Conservation (phyloP, 2,113 vertebrate species). For the Myotis lucifugus region DNA sequence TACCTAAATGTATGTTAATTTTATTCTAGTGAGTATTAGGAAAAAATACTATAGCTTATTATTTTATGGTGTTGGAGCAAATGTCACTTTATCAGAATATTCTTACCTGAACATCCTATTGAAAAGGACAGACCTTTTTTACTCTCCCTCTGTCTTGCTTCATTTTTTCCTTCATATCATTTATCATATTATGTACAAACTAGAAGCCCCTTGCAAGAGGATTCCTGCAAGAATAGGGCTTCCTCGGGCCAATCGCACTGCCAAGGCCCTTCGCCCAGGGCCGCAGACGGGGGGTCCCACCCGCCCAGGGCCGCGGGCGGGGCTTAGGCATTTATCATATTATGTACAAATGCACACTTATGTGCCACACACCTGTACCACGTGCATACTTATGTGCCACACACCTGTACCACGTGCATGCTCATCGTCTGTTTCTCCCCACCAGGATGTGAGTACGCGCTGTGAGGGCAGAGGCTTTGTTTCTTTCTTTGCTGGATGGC, state of each 20-base stretch:
- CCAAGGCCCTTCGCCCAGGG: too few species aligned
- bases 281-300: too few species aligned
- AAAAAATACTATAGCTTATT: slow-evolving; percentile 18
- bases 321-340: neutral
- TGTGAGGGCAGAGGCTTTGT: neutral
- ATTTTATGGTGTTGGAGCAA: neutral
- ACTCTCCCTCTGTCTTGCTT: neutral
- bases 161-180: neutral
- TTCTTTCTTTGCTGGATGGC: neutral
- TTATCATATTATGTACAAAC: neutral
- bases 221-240: too few species aligned
- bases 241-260: too few species aligned
- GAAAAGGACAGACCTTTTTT: slow-evolving; percentile 1
- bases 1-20: neutral
- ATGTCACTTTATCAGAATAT: neutral
- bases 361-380: neutral
- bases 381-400: neutral
- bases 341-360: neutral
- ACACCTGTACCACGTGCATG: neutral
- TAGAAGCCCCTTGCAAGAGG: too few species aligned
- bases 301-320: too few species aligned
- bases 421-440: neutral
- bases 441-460: neutral
- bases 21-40: slow-evolving; percentile 19
- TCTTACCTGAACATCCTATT: neutral